Evolutionary conservation across 2,113 vertebrate genomes (phyloP), one percentile per base, ranked within the genome.

Genomic region (Mustela nigripes): DNA sequence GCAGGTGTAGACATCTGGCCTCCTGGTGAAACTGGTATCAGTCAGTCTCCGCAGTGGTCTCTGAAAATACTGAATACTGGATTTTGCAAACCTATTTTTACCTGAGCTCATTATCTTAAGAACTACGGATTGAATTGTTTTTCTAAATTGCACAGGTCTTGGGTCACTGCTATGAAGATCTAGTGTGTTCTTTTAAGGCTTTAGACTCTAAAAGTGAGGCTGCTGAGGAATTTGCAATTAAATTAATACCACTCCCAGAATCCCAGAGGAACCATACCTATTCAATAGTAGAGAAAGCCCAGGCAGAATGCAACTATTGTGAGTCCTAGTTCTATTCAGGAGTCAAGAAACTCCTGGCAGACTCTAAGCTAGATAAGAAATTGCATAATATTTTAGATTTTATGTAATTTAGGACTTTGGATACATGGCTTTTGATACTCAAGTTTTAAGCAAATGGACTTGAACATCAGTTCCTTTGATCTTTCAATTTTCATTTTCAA

Each of bases 401-500:
- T 89, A 94, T 84, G 92, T 90, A 84, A 91, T 88, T 96, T 89
- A 58, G 12, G 11, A 53, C 84, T 95, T 50, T 31, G 7, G 6
- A 48, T 89, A 84, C 31, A 4, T 42, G 24, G 1, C 11, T 95
- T 94, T 92, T 91, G 31, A 95, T 85, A 31, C 5, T 92, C 19
- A 74, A 88, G 6, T 18, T 83, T 97, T 92, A 71, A 84, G 33
- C 9, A 91, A 80, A 53, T 42, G 7, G n/a, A 88, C 11, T 74
- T 94, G 14, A 21, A 26, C 28, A 79, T 74, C 33, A 93, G 39
- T 93, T 74, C 0, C 60, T 95, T 96, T 94, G 89, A 95, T 88
- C 62, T 73, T 86, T 56, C 48, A 9, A 48, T 83, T 96, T 92
- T 82, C 90, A 90, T 78, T 96, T 97, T 95, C 85, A 93, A 92